phyloP scores from a whole-genome alignment of 1,140 invertebrate genomes.

The Drosophila ogumai region DNA sequence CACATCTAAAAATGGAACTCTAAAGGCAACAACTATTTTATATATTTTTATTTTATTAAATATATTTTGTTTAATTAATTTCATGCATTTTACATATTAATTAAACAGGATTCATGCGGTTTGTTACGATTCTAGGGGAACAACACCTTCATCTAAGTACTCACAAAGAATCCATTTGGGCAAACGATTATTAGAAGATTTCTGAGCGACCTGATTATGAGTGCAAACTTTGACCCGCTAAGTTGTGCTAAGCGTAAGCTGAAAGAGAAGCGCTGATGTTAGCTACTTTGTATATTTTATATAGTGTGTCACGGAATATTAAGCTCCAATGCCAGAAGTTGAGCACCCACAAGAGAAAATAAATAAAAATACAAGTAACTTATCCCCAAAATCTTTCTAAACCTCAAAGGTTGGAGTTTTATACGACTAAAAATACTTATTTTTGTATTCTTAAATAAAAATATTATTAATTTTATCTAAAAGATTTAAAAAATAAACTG shows the following conservation, averaged over 20 bases:
- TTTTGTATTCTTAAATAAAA: no score
- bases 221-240: constrained; percentile 35
- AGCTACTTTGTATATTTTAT: constrained; percentile 11
- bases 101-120: constrained; percentile 15
- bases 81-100: constrained; percentile 14
- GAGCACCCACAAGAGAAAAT: no score
- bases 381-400: no score
- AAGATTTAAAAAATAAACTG: neutral
- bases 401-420: no score
- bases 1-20: neutral
- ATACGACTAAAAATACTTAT: no score
- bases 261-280: constrained; percentile 53
- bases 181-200: constrained; percentile 29
- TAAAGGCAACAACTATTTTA: neutral
- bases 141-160: constrained; percentile 22
- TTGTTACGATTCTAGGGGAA: constrained; percentile 9
- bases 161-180: constrained; percentile 49
- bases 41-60: neutral
- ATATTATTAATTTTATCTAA: no score
- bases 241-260: constrained; percentile 40
- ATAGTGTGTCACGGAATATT: no score
- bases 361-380: no score
- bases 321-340: no score
- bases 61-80: constrained; percentile 2
- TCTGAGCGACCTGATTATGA: constrained; percentile 17